Percentiles rank a stretch among this genome's conserved stretches.
phyloP scores from a whole-genome alignment of 2,888 invertebrate genomes.

The Fragum sueziense region DNA sequence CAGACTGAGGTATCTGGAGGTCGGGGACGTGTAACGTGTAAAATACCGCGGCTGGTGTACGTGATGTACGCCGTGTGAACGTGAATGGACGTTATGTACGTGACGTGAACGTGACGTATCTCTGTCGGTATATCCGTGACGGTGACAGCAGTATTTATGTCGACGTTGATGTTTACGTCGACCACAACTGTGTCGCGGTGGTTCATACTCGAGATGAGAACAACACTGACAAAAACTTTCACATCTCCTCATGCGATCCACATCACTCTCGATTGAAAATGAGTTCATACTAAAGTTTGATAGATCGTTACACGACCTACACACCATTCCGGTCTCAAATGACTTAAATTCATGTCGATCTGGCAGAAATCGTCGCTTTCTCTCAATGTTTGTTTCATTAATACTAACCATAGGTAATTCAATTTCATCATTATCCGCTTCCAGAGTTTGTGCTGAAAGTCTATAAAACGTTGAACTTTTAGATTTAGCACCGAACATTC shows the following conservation, averaged over 20 bases:
- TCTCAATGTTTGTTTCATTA: background rate
- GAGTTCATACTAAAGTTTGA: background rate
- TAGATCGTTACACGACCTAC: background rate
- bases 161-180: conserved; percentile 26
- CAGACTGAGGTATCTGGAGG: conserved; percentile 13
- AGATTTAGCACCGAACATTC: conserved; percentile 43
- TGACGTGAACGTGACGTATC: background rate
- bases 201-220: background rate
- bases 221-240: background rate
- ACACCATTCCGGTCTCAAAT: background rate
- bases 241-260: conserved; percentile 21
- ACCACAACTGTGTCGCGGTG: background rate
- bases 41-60: background rate
- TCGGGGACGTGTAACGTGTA: conserved; percentile 4
- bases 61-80: background rate
- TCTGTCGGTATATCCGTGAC: conserved; percentile 3
- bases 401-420: background rate
- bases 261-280: conserved; percentile 29
- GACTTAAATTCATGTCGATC: background rate
- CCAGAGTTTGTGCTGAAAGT: conserved; percentile 5
- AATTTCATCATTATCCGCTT: background rate
- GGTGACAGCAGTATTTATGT: conserved; percentile 8
- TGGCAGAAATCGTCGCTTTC: background rate
- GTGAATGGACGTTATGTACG: background rate
- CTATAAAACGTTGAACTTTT: conserved; percentile 54